phyloP scores from a whole-genome alignment of 2,888 invertebrate genomes.

The Microctonus aethiopoides region DNA sequence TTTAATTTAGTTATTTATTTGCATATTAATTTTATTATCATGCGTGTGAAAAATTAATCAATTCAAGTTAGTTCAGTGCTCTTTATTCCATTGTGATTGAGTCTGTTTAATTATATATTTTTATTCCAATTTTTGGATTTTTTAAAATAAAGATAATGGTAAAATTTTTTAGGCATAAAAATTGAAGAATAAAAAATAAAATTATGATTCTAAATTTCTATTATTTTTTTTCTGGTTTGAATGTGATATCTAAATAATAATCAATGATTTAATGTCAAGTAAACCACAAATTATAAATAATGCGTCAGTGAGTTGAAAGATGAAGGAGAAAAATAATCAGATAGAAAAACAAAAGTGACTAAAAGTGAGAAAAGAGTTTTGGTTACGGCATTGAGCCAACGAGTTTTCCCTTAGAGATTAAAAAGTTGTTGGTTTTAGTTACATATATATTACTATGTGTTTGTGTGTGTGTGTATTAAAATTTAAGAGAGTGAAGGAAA shows the following conservation, averaged over 20 bases:
- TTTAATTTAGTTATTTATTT: background rate
- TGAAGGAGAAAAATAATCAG: background rate
- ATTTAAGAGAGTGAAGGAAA: too few species aligned
- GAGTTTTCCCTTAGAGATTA: slow-evolving; percentile 56
- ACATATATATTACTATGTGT: background rate
- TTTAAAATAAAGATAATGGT: too few species aligned
- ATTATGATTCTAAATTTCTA: background rate
- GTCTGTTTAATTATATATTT: too few species aligned
- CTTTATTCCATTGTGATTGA: too few species aligned
- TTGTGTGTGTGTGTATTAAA: too few species aligned
- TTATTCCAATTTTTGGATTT: too few species aligned
- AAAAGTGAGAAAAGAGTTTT: background rate
- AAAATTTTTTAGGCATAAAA: too few species aligned
- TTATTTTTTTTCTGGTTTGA: background rate
- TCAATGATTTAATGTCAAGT: background rate
- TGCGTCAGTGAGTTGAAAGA: background rate
- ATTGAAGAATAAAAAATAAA: too few species aligned
- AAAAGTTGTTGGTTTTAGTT: slow-evolving; percentile 54
- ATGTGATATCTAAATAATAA: too few species aligned
- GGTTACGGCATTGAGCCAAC: slow-evolving; percentile 45
- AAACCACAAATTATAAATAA: background rate
- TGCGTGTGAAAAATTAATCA: too few species aligned
- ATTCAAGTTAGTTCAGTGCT: too few species aligned
- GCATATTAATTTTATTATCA: background rate
- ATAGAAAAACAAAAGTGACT: background rate